A percentile compares a stretch with the other conserved stretches of the same genome.
Evolutionary conservation across 2,113 vertebrate genomes (phyloP).

Genomic region (Oreamnos americanus): DNA sequence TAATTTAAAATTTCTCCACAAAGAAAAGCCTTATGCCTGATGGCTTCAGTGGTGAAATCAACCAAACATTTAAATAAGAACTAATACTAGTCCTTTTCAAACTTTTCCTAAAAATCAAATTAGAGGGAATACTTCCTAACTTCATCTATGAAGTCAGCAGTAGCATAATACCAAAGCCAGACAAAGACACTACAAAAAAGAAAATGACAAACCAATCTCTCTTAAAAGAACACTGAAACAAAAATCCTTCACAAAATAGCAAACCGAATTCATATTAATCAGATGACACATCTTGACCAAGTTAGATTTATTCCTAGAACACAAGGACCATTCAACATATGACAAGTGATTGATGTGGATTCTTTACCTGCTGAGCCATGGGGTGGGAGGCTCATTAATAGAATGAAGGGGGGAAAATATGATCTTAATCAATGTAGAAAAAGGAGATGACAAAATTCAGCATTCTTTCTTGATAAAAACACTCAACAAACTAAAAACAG

Average conservation of each 20-base stretch:
- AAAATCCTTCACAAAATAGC: neutral
- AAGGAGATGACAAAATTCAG: neutral
- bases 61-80: neutral
- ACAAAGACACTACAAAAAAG: neutral
- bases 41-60: neutral
- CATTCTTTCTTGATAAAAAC: neutral
- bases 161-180: neutral
- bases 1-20: neutral
- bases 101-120: neutral
- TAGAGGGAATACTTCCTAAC: neutral
- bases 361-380: neutral
- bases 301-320: neutral
- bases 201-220: neutral
- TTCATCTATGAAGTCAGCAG: neutral
- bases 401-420: neutral
- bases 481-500: neutral
- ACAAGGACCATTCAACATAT: neutral
- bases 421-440: neutral
- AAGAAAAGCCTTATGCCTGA: neutral
- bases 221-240: neutral
- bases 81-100: neutral
- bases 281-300: neutral
- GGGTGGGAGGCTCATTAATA: neutral
- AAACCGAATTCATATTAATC: neutral
- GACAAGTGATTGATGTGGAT: neutral